phyloP scores from a whole-genome alignment of 2,888 invertebrate species.

The Auanema sp. region DNA sequence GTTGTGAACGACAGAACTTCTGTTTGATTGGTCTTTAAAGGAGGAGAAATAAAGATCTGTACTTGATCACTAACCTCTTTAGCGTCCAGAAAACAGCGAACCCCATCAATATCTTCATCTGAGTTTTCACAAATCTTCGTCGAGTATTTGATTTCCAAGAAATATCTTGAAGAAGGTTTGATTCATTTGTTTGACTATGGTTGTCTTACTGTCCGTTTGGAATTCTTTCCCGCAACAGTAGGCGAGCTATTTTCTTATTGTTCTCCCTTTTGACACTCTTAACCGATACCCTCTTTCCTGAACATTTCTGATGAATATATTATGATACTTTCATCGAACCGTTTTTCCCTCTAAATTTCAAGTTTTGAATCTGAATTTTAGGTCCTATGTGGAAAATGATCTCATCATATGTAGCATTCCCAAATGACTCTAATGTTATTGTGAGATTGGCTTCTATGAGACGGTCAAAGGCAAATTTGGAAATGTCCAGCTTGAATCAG shows the following conservation, averaged over 20 bases:
- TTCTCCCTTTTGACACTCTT: constrained; percentile 52
- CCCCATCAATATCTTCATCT: constrained; percentile 28
- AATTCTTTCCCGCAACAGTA: constrained; percentile 40
- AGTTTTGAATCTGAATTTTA: constrained; percentile 53
- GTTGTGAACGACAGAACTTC: constrained; percentile 51
- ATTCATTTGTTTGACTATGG: neutral
- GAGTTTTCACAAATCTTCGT: constrained; percentile 32
- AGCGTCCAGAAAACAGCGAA: constrained; percentile 30
- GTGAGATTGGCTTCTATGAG: constrained; percentile 51
- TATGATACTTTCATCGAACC: neutral
- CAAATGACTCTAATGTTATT: constrained; percentile 55
- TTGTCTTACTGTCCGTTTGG: constrained; percentile 27
- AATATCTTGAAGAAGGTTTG: constrained; percentile 22
- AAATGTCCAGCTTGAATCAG: constrained; percentile 51
- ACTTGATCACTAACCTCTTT: too few species aligned
- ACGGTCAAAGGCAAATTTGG: constrained; percentile 42
- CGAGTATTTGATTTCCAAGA: constrained; percentile 41
- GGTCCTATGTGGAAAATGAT: constrained; percentile 57
- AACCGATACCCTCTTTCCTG: constrained; percentile 32
- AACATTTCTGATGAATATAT: constrained; percentile 20
- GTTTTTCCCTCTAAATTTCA: constrained; percentile 19
- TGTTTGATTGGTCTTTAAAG: constrained; percentile 18
- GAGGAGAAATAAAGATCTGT: too few species aligned
- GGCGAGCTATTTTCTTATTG: constrained; percentile 50
- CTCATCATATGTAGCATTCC: constrained; percentile 57